Base-by-base conservation (phyloP, 2,888 invertebrate genomes). In the Athalia cordata region DNA sequence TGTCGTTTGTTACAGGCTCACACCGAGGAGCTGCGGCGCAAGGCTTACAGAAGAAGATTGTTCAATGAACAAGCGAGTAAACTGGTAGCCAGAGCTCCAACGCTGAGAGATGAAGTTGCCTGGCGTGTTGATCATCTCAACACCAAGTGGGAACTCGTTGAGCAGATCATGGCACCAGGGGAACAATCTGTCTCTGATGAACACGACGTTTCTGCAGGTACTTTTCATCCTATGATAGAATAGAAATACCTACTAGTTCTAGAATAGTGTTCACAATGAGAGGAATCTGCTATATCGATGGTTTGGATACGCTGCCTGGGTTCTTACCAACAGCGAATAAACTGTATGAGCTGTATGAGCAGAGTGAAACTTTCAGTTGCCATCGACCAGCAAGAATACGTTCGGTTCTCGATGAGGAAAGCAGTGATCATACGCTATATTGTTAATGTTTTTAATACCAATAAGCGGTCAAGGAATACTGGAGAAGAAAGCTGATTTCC, bases 41-140 rank as follows among this genome's bases (percentile, higher is more conserved):
- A 94, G 87, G 94, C 94, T 83, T 94, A 94, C 67, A 92, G 95
- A 81, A 93, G 95, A 82, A 93, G 94, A 85, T 92, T 95, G 89
- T 95, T 96, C 88, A 94, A 95, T 84, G 96, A 96, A 86, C 96
- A 96, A 90, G 95, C 95, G 80, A 93, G 93, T 86, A 94, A 95
- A 89, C 91, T 96, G 82, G 93, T 95, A 84, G 90, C 92, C 84
- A 91, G 93, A 77, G 92, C 92, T 88, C 94, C 94, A 78, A 91
- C 92, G 83, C 91, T 93, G 83, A 92, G 92, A 84, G 94, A 94
- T 82, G 94, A 94, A 90, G 94, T 96, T 80, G 92, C 93, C 75
- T 94, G 95, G 93, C 92, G 95, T 82, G 93, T 95, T 82, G 93
- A 94, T 86, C 94, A 95, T 87, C 91, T 96, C 81, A 95, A 95